Evolutionary conservation across 2,797 vertebrate species (phyloP).

Genomic region (Pangasius larnaudii): DNA sequence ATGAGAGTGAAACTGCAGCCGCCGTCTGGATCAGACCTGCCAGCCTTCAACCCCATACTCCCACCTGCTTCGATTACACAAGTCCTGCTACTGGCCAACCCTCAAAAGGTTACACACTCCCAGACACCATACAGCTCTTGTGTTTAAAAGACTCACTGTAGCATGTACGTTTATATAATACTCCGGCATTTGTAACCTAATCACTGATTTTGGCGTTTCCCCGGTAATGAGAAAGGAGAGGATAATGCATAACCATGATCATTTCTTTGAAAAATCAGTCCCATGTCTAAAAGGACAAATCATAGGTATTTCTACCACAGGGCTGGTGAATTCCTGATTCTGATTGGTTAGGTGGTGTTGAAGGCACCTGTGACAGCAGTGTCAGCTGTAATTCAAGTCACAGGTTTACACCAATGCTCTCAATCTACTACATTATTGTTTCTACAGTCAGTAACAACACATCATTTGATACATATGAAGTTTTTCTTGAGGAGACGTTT

Average conservation of each 20-base stretch:
- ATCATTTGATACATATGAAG: neutral
- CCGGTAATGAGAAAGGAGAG: neutral
- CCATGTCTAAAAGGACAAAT: no score
- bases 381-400: neutral
- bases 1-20: constrained; percentile 98
- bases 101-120: constrained; percentile 84
- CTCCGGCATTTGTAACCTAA: neutral
- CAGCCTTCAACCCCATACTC: constrained; percentile 91
- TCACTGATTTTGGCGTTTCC: neutral
- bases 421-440: neutral
- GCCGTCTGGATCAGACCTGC: constrained; percentile 89
- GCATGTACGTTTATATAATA: neutral
- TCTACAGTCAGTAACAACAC: neutral
- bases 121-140: neutral
- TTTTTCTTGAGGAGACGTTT: no score
- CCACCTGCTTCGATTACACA: constrained; percentile 94
- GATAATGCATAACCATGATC: neutral
- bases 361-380: neutral
- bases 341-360: neutral
- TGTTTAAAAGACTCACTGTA: neutral
- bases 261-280: neutral
- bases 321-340: neutral
- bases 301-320: neutral
- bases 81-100: constrained; percentile 93
- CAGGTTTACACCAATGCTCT: neutral